Evolutionary conservation across 2,888 invertebrate genomes (phyloP).

Genomic region (Harpalus rubripes): DNA sequence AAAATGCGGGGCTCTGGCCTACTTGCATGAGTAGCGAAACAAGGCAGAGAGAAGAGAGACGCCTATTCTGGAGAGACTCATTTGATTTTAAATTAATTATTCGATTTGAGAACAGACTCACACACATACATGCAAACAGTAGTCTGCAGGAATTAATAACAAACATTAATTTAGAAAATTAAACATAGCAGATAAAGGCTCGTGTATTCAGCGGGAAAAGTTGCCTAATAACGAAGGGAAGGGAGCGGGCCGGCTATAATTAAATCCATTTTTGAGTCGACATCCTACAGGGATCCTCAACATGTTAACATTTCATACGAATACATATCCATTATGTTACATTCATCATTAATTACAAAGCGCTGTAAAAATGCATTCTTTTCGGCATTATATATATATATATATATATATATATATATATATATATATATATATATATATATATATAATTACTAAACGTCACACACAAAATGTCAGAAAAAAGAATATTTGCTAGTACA

Average conservation of each 20-base stretch:
- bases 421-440: too few relatives aligned
- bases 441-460: too few relatives aligned
- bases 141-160: constrained; percentile 66
- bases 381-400: too few relatives aligned
- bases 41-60: not conserved
- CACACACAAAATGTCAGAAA: too few relatives aligned
- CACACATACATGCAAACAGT: constrained; percentile 57
- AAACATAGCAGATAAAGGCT: constrained; percentile 64
- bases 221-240: constrained; percentile 57
- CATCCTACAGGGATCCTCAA: constrained; percentile 41
- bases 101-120: constrained; percentile 61
- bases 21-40: not conserved
- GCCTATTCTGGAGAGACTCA: constrained; percentile 59
- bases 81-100: constrained; percentile 67
- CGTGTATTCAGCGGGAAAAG: constrained; percentile 63
- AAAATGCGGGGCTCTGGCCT: constrained; percentile 26
- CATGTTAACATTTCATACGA: constrained; percentile 4
- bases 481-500: too few relatives aligned
- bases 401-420: too few relatives aligned
- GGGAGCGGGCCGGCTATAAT: constrained; percentile 51
- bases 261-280: constrained; percentile 65
- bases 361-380: too few relatives aligned
- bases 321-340: not conserved
- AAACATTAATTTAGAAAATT: constrained; percentile 67
- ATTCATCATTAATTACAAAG: not conserved